Percentiles rank a stretch among this genome's conserved stretches.
Conservation (phyloP, 2,113 vertebrate genomes). For the Burhinus oedicnemus region DNA sequence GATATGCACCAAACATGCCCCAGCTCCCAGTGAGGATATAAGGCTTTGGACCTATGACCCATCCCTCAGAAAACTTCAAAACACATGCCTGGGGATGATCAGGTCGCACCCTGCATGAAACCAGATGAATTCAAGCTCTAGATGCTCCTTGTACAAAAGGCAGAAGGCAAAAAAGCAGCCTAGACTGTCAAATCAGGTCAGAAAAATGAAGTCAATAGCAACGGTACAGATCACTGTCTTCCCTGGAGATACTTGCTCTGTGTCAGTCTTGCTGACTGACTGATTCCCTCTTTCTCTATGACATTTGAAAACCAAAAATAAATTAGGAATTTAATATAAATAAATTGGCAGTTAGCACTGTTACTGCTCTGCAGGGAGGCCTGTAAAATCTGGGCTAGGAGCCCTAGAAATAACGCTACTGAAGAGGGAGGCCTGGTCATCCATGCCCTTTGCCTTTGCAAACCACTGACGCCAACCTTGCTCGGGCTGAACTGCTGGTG, state of each 20-base stretch:
- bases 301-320: constrained; percentile 25
- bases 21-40: background rate
- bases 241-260: background rate
- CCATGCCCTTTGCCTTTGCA: background rate
- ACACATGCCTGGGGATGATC: background rate
- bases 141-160: background rate
- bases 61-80: constrained; percentile 10
- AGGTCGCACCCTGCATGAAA: background rate
- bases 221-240: constrained; percentile 15
- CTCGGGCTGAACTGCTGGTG: fast-evolving
- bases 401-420: background rate
- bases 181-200: constrained; percentile 14
- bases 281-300: background rate
- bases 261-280: constrained; percentile 46
- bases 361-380: background rate
- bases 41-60: background rate
- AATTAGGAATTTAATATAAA: constrained; percentile 19
- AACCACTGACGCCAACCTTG: background rate
- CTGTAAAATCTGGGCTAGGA: background rate
- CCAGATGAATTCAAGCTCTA: constrained; percentile 10
- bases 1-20: background rate
- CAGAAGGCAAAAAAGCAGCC: background rate
- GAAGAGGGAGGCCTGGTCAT: background rate
- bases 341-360: background rate
- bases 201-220: background rate